These are phyloP conservation scores for Ibidorhyncha struthersii DNA, from an alignment of 2,113 vertebrate genomes.

Conservation along the genomic window DNA sequence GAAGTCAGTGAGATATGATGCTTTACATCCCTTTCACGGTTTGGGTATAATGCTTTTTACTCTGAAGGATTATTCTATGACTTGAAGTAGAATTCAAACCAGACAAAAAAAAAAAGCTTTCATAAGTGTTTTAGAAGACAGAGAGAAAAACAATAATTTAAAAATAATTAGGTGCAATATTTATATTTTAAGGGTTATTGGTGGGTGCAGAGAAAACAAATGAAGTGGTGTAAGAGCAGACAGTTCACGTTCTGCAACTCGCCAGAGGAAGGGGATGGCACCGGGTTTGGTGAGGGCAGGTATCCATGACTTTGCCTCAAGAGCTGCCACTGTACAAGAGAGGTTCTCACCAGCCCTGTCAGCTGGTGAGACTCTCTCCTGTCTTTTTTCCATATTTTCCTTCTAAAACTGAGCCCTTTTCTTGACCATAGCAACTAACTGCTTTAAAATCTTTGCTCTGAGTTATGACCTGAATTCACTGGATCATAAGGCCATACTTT, in stretches of 20 bases:
- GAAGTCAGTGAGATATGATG: neutral
- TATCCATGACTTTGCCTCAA: neutral
- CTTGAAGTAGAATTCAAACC: neutral
- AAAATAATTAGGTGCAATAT: neutral
- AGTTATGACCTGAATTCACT: neutral
- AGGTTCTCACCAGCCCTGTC: neutral
- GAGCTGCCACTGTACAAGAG: neutral
- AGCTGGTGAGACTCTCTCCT: neutral
- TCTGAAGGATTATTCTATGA: neutral
- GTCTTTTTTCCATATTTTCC: neutral
- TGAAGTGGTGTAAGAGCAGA: neutral
- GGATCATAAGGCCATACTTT: neutral
- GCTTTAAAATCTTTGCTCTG: neutral
- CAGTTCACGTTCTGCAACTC: neutral
- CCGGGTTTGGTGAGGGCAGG: fast-evolving
- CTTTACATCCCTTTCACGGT: neutral
- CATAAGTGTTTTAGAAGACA: neutral
- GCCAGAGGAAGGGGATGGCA: neutral
- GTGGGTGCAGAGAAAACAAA: neutral
- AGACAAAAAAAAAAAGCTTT: neutral
- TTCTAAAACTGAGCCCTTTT: neutral
- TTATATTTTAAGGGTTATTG: neutral
- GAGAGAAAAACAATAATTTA: neutral
- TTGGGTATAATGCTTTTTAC: neutral
- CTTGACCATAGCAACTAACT: neutral